Conservation (phyloP, 92 coral and sea anemone species). For the Pocillopora grandis region DNA sequence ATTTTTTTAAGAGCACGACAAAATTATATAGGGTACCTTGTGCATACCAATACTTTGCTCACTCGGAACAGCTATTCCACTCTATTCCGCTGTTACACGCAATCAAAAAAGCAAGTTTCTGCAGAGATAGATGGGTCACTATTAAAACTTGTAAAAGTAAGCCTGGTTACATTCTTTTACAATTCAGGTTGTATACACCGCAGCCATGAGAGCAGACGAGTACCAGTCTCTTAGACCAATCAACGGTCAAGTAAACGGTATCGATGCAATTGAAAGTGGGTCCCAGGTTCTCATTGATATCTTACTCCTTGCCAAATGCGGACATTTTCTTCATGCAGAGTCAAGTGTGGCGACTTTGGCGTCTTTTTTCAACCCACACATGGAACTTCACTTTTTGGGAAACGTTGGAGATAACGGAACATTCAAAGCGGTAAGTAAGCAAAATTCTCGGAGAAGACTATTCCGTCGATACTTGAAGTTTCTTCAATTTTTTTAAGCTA, state of each 20-base stretch:
- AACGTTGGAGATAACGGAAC: background rate
- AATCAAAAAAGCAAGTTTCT: no score
- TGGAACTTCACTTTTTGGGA: conserved; percentile 46
- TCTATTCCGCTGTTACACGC: no score
- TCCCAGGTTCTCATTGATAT: conserved; percentile 50
- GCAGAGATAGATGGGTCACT: no score
- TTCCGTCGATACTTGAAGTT: background rate
- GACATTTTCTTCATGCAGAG: conserved; percentile 54
- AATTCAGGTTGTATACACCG: conserved; percentile 34
- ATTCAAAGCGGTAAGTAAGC: background rate
- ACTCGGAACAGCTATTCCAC: no score
- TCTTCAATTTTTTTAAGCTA: background rate
- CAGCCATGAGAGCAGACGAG: conserved; percentile 37
- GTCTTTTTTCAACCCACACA: conserved; percentile 49
- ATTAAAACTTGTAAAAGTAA: background rate
- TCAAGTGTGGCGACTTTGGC: conserved; percentile 59
- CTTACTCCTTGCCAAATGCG: conserved; percentile 46
- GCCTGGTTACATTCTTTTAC: background rate
- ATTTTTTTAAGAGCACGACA: no score
- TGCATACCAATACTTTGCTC: no score
- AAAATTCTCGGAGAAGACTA: background rate
- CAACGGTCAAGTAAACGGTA: background rate
- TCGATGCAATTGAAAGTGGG: conserved; percentile 28
- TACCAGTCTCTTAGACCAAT: conserved; percentile 23
- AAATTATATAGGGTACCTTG: no score